Conservation (phyloP, 2,797 vertebrate genomes). For the Uromys caudimaculatus region DNA sequence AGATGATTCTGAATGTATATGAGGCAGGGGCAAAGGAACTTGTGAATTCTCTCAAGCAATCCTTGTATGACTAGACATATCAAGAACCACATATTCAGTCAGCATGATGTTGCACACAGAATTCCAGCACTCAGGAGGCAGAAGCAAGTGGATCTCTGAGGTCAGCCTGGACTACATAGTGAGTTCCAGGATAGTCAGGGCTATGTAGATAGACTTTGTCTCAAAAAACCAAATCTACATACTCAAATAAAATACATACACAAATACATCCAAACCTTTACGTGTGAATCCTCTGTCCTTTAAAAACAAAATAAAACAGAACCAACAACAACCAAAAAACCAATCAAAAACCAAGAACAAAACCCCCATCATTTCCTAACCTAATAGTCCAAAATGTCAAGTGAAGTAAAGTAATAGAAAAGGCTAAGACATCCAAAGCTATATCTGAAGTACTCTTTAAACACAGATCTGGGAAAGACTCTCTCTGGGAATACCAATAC, state of each 20-base stretch:
- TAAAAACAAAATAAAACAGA: not conserved
- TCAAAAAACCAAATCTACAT: not conserved
- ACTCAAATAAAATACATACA: constrained; percentile 5
- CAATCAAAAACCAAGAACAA: not conserved
- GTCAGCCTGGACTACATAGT: not conserved
- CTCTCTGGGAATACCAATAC: constrained; percentile 25
- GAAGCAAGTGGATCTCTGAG: not conserved
- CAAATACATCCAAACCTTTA: not conserved
- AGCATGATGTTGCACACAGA: not conserved
- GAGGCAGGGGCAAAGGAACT: not conserved
- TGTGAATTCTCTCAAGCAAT: not conserved
- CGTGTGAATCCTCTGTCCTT: not conserved
- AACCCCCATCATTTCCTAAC: not conserved
- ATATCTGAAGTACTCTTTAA: not conserved
- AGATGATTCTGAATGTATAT: not conserved
- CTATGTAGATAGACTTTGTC: not conserved
- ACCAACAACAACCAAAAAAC: not conserved
- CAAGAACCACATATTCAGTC: not conserved
- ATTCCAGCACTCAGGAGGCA: not conserved
- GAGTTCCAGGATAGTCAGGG: not conserved
- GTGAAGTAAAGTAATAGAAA: constrained; percentile 18
- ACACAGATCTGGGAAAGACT: constrained; percentile 2
- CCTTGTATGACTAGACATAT: not conserved
- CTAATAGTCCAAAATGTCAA: not conserved
- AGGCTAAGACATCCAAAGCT: not conserved